Evolutionary conservation across 1,140 invertebrate genomes (phyloP).

Genomic region (Dolichoris vasculosae): DNA sequence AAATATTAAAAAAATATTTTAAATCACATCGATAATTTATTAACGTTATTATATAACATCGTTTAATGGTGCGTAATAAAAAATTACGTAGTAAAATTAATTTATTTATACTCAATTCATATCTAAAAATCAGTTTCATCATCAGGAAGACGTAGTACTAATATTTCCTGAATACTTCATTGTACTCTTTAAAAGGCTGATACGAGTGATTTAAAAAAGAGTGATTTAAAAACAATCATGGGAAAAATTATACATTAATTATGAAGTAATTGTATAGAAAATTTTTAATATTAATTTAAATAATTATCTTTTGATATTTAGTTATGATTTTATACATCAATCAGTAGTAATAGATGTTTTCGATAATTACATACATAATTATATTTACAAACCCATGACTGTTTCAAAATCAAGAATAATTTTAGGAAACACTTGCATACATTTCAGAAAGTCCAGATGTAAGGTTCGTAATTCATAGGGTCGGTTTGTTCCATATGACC

Average conservation of each 20-base stretch:
- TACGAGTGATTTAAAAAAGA: conserved; percentile 14
- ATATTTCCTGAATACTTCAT: conserved; percentile 16
- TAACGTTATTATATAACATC: neutral
- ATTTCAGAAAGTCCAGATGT: conserved; percentile 71
- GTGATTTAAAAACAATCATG: conserved; percentile 7
- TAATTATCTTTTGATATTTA: neutral
- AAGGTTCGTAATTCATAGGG: conserved; percentile 71
- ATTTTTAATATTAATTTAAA: neutral
- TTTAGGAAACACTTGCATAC: neutral
- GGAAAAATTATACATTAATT: conserved; percentile 10
- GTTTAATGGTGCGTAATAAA: neutral
- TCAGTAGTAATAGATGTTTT: neutral
- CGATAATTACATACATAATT: neutral
- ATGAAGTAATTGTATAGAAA: neutral
- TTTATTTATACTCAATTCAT: neutral
- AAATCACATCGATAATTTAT: neutral
- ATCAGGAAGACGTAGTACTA: conserved; percentile 9
- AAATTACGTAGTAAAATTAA: neutral
- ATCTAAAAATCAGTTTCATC: conserved; percentile 1
- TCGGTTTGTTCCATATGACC: conserved; percentile 70
- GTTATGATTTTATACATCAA: neutral
- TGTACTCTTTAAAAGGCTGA: conserved; percentile 21
- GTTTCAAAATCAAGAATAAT: neutral
- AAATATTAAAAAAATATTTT: neutral
- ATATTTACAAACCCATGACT: conserved; percentile 3